These are phyloP conservation scores for Ovis aries DNA, from an alignment of 2,113 vertebrate species.

Conservation along the genomic window ARS-UI_Ramb_v3.0 NC_056054.1:69465001-69465500, in stretches of 20 bases:
- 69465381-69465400: neutral
- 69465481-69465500: neutral
- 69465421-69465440: neutral
- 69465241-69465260: neutral
- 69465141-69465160: neutral
- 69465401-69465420: neutral
- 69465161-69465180: neutral
- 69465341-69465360: neutral
- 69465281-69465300: neutral
- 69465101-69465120: neutral
- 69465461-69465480: neutral
- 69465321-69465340: neutral
- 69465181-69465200: neutral
- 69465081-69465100: neutral
- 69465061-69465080: neutral
- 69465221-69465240: neutral
- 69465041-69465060: neutral
- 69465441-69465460: neutral
- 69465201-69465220: neutral
- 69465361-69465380: neutral
- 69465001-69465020: neutral
- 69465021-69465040: neutral
- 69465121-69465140: neutral
- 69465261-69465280: neutral
- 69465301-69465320: neutral